phyloP scores from a whole-genome alignment of 37 sponge, comb jelly and placozoan species.

The Mnemiopsis leidyi region DNA sequence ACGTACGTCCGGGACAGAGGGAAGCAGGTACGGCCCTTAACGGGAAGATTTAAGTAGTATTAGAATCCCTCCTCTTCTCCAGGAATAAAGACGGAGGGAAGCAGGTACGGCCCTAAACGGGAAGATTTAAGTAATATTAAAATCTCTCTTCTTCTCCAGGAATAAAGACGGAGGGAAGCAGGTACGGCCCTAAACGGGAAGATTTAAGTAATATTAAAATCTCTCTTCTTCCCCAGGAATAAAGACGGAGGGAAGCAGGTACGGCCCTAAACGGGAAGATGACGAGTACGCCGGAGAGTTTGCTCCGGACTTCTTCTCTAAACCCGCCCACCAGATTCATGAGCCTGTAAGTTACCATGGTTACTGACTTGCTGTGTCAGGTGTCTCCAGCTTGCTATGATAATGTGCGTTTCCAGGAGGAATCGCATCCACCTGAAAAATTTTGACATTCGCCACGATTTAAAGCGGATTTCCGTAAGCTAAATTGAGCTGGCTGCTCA shows the following conservation, averaged over 20 bases:
- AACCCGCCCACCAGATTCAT: background rate
- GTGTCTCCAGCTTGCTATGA: too few relatives aligned
- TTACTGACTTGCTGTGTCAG: too few relatives aligned
- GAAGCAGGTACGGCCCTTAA: background rate
- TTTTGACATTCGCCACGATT: too few relatives aligned
- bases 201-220: background rate
- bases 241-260: slow-evolving; percentile 25
- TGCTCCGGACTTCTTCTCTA: slow-evolving; percentile 54
- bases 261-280: background rate
- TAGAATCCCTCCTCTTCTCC: background rate
- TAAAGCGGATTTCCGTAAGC: too few relatives aligned
- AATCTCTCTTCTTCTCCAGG: background rate
- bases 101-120: background rate
- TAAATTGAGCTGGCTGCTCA: too few relatives aligned
- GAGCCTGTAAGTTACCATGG: slow-evolving; percentile 14
- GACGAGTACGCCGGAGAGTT: background rate
- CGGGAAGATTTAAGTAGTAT: background rate
- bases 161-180: slow-evolving; percentile 6
- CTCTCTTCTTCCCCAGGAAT: background rate
- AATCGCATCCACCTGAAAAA: too few relatives aligned
- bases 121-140: background rate
- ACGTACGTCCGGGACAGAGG: too few relatives aligned
- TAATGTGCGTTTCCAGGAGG: too few relatives aligned
- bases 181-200: slow-evolving; percentile 14
- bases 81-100: slow-evolving; percentile 6